phyloP scores from a whole-genome alignment of 2,888 invertebrate genomes.

The Diloba caeruleocephala region DNA sequence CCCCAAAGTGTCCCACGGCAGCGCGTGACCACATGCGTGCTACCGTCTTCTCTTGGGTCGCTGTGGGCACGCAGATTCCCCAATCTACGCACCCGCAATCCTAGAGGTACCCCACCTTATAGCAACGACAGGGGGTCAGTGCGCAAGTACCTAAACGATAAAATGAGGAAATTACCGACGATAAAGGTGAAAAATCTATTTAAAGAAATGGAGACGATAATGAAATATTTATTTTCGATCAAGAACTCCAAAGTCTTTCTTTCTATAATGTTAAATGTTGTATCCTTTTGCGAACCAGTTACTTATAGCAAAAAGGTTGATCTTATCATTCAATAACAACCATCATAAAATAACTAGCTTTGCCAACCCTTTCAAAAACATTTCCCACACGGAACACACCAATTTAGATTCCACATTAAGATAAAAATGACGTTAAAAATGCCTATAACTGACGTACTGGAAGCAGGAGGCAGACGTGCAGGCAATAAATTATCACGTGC shows the following conservation, averaged over 20 bases:
- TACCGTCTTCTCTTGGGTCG: too few relatives aligned
- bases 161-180: conserved; percentile 11
- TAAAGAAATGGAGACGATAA: background rate
- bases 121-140: too few relatives aligned
- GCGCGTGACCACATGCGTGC: too few relatives aligned
- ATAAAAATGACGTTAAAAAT: conserved; percentile 38
- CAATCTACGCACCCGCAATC: too few relatives aligned
- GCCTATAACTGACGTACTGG: conserved; percentile 5
- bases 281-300: background rate
- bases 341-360: conserved; percentile 9
- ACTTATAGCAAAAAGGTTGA: conserved; percentile 6
- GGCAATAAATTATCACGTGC: conserved; percentile 44
- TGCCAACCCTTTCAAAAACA: conserved; percentile 14
- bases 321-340: conserved; percentile 3
- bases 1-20: too few relatives aligned
- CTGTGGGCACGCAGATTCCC: too few relatives aligned
- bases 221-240: too few relatives aligned
- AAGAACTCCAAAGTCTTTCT: background rate
- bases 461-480: too few relatives aligned
- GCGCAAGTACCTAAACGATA: background rate
- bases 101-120: too few relatives aligned
- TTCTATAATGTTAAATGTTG: conserved; percentile 10
- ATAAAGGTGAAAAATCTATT: conserved; percentile 14
- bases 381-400: conserved; percentile 16
- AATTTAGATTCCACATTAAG: conserved; percentile 45